Base-by-base conservation (phyloP, 2,888 invertebrate species). In the Dilophus febrilis region DNA sequence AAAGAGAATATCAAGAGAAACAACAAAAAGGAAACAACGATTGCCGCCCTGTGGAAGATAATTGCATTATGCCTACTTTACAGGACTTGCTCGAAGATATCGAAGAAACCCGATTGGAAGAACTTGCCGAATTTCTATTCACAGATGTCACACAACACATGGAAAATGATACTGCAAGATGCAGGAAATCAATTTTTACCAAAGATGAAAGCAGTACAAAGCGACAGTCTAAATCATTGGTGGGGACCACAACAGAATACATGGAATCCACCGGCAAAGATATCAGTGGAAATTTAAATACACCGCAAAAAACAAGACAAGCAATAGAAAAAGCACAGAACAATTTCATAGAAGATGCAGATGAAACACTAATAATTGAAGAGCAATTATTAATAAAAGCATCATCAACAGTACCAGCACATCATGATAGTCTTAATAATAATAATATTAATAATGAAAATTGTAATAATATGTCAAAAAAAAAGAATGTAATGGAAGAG, bases 191-290 rank as follows among this genome's bases (percentile, higher is more conserved):
- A 75, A 53, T n/a, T n/a, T 22, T 58, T 69, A 49, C 66, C 62
- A 36, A 55, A 63, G 51, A 57, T 62, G 52, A 67, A 66, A 49
- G 64, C 68, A 42, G 58, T 50, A 41, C 59, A 58, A 51, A 59
- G 59, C 56, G 57, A 58, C 37, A 60, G 70, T 51, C 68, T 73
- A 59, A 67, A 74, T 55, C 77, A 78, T 52, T 86, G 86, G 85
- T 85, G 86, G 86, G 84, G 85, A 45, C 77, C 77, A 38, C 81
- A 82, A 55, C 85, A 85, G 64, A 80, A 73, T 63, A 77, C 67
- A 52, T 86, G 85, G 86, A 85, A 83, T 59, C 85, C 84, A 50
- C 85, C 85, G 50, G 68, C 81, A 55, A 69, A 74, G 50, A 64
- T 69, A 57, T 44, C 47, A 48, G 22, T 22, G 22, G 56, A 58